phyloP scores from a whole-genome alignment of 1,140 invertebrate genomes.

The Zaprionus taronus region DNA sequence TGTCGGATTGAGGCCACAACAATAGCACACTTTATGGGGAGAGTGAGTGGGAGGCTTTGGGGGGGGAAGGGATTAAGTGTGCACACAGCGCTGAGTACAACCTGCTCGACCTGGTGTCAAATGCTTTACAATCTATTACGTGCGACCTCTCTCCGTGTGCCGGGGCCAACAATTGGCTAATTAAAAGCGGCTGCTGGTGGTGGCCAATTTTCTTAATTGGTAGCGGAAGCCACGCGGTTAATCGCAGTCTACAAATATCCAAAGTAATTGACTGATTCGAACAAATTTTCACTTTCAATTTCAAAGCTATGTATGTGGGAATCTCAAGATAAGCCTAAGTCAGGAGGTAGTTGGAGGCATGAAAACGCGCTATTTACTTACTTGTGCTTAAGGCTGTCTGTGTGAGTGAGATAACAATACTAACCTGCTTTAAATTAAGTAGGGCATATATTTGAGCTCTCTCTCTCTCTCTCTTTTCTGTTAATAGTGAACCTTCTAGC shows the following conservation, averaged over 20 bases:
- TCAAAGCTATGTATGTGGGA: not conserved
- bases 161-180: conserved; percentile 58
- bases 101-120: conserved; percentile 54
- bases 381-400: no score
- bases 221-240: conserved; percentile 36
- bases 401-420: no score
- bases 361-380: no score
- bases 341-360: not conserved
- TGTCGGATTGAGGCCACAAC: conserved; percentile 75
- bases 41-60: conserved; percentile 25
- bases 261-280: conserved; percentile 8
- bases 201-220: conserved; percentile 76
- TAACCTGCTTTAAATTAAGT: no score
- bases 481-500: not conserved
- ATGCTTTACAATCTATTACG: conserved; percentile 78
- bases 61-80: conserved; percentile 38
- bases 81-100: not conserved
- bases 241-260: conserved; percentile 15
- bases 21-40: conserved; percentile 21
- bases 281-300: not conserved
- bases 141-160: conserved; percentile 33
- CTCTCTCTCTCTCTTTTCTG: no score
- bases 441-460: no score
- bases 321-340: not conserved
- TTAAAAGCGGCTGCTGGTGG: conserved; percentile 45